These are phyloP conservation scores for Chloroceryle amazona DNA, from an alignment of 2,797 vertebrate genomes.

Conservation along the genomic window DNA sequence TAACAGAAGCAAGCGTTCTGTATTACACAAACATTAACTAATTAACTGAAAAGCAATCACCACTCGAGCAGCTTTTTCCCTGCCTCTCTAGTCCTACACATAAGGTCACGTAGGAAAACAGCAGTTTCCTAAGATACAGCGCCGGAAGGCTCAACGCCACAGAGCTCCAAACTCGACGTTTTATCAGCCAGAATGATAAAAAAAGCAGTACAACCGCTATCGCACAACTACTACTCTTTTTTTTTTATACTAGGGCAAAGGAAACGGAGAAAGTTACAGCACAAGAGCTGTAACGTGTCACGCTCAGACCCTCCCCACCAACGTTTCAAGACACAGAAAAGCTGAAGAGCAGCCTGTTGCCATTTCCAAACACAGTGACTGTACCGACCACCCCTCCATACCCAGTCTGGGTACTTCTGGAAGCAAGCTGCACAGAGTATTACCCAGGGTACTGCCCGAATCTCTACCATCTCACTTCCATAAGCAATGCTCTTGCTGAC, in stretches of 20 bases:
- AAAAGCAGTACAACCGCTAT: not conserved
- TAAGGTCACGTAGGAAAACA: not conserved
- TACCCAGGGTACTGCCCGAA: accelerated
- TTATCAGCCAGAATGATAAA: accelerated
- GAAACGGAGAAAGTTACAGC: not conserved
- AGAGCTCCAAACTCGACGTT: accelerated
- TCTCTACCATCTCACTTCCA: not conserved
- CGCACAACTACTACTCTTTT: not conserved
- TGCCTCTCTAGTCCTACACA: not conserved
- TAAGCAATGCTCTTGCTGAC: not conserved
- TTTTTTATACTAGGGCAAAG: not conserved
- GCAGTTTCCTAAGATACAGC: not conserved
- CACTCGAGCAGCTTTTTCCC: not conserved
- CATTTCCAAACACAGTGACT: not conserved
- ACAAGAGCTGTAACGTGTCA: accelerated
- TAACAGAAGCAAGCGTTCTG: not conserved
- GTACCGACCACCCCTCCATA: accelerated
- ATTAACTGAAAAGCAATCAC: not conserved
- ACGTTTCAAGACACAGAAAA: not conserved
- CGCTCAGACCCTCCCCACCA: accelerated
- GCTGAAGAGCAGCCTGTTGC: not conserved
- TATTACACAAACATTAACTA: not conserved
- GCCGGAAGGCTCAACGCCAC: not conserved
- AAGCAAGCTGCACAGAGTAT: not conserved
- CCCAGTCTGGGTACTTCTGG: not conserved